phyloP scores from a whole-genome alignment of 2,888 invertebrate species.

The Panopea generosa region DNA sequence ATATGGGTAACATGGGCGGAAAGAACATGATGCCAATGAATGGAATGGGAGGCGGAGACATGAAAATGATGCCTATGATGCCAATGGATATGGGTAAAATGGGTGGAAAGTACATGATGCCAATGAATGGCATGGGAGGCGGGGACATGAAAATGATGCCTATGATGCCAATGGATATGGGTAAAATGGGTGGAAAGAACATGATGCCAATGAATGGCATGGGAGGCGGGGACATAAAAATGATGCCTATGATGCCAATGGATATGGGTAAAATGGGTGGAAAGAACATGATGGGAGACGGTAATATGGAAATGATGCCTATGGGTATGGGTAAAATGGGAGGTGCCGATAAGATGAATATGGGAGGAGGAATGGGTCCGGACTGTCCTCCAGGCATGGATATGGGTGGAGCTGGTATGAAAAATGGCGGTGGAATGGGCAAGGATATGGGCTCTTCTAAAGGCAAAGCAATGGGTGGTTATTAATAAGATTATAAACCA shows the following conservation, averaged over 20 bases:
- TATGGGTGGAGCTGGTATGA: constrained; percentile 12
- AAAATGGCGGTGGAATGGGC: too few species aligned
- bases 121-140: background rate
- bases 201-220: too few species aligned
- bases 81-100: background rate
- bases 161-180: background rate
- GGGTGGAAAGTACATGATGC: background rate
- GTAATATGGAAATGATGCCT: background rate
- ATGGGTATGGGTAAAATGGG: constrained; percentile 5
- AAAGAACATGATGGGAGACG: background rate
- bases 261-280: background rate
- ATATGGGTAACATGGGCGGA: background rate
- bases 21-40: too few species aligned
- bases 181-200: too few species aligned
- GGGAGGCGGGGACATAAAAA: too few species aligned
- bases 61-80: too few species aligned
- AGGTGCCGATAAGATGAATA: too few species aligned
- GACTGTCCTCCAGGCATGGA: constrained; percentile 37
- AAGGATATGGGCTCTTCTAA: too few species aligned
- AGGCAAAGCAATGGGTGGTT: too few species aligned
- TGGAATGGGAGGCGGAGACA: too few species aligned
- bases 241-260: too few species aligned
- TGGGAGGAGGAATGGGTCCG: constrained; percentile 16
- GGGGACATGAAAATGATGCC: constrained; percentile 1
- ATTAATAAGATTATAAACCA: too few species aligned